Base-by-base conservation (phyloP, 2,797 vertebrate species). In the Thalassophryne amazonica region DNA sequence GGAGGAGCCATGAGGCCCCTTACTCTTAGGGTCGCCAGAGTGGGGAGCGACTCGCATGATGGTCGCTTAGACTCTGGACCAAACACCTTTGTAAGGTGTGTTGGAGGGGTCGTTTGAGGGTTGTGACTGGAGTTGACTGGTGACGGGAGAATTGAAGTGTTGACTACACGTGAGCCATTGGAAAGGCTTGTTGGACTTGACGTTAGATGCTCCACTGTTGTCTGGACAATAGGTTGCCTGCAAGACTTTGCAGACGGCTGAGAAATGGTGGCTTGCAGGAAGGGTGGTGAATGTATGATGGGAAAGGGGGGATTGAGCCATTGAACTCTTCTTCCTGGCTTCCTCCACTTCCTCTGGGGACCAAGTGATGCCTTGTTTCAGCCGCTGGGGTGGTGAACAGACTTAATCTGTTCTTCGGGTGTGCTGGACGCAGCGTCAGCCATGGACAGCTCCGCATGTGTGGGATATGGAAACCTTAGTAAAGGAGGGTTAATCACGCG, bases 361-460 rank as follows among this genome's bases (percentile, higher is more conserved):
- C 96, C 96, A 99, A 47, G 95, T 98, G 87, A 99, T 99, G 33
- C 97, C 97, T 0, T 98, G 96, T 63, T 98, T 98, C 48, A 99
- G 79, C 42, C 97, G 89, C 29, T 98, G 97, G 0, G 95, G 96
- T 47, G 95, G 95, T 54, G 99, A 99, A 96, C 97, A 98, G 59
- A 97, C 94, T 36, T 91, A 74, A 99, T 99, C 77, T 98, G 96
- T 7, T 98, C 94, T 67, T 98, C 95, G 0, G 96, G 94, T n/a
- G 75, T 98, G 95, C 39, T 96, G 22, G 97, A 98, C 2, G 93
- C 95, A 0, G 95, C 0, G 96, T 98, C 54, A 99, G 82, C 95
- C 95, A 98, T 0, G n/a, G 95, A 97, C 67, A 99, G 64, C 72
- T 99, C 97, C 0, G 96, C 94, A 17, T 97, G 95, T 0, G 96